Base-by-base conservation (phyloP, 2,888 invertebrate genomes). In the Fragum whitleyi region DNA sequence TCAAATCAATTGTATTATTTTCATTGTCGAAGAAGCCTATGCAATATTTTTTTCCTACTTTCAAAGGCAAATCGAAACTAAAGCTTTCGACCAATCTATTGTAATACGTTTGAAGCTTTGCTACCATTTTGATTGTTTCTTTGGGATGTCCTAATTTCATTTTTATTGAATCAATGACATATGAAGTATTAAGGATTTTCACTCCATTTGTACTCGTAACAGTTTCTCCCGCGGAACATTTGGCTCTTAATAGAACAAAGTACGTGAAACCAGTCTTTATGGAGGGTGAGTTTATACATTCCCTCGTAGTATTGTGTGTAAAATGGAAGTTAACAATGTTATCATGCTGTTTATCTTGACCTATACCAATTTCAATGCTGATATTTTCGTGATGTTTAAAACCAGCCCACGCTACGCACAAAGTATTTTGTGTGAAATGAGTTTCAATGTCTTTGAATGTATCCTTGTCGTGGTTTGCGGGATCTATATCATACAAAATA, bases 171-270 rank as follows among this genome's bases (percentile, higher is more conserved):
- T 74, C 39, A n/a, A 74, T 2, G 28, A 77, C 26, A n/a, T 47
- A 7, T 29, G 39, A n/a, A 16, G 59, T 36, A 51, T 81, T 53
- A 39, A 80, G 21, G 6, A 83, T 55, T 0, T n/a, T 51, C 28
- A 86, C 74, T 26, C 87, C 85, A 74, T 87, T 74, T 11, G 87
- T 85, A 7, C 75, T 47, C 6, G 82, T 51, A 6, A 76, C 14
- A 2, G 82, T 79, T 11, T 32, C 32, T 0, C 81, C 83, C 3
- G 83, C 87, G 0, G 67, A 55, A 67, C 76, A 73, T 14, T n/a
- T 62, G 55, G 80, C 79, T 53, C 61, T 23, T n/a, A 83, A 26
- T 39, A 71, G 23, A 39, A 75, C 57, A 29, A 42, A 74, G 71
- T 80, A 80, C 21, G 9, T 9, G 1, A 21, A 2, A n/a, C 19